Conservation (phyloP, 2,888 invertebrate species). For the Spodoptera exigua region DNA sequence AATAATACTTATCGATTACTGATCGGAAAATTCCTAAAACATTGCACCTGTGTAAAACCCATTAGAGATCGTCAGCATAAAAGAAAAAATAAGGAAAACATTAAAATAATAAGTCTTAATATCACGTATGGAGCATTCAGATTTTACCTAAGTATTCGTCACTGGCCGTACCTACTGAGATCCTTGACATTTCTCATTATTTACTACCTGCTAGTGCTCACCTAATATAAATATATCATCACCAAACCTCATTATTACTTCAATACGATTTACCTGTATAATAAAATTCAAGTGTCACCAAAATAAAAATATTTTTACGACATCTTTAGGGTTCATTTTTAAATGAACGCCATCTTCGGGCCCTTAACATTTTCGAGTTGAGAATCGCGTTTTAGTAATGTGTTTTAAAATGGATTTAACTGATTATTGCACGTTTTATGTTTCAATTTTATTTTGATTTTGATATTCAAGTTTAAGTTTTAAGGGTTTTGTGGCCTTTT, state of each 20-base stretch:
- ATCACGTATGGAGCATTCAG: slow-evolving; percentile 25
- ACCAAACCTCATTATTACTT: slow-evolving; percentile 34
- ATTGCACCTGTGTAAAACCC: slow-evolving; percentile 26
- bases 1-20: background rate
- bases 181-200: slow-evolving; percentile 62
- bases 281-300: slow-evolving; percentile 17
- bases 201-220: slow-evolving; percentile 51
- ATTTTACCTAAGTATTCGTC: slow-evolving; percentile 51
- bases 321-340: slow-evolving; percentile 13
- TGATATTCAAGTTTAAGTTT: background rate
- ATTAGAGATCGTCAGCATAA: slow-evolving; percentile 9
- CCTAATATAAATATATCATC: slow-evolving; percentile 40
- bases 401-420: slow-evolving; percentile 15
- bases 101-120: slow-evolving; percentile 18
- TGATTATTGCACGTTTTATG: slow-evolving; percentile 12
- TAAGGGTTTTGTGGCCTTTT: slow-evolving; percentile 1
- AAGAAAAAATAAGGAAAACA: slow-evolving; percentile 44
- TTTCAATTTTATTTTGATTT: slow-evolving; percentile 22
- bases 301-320: slow-evolving; percentile 18
- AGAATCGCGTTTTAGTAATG: slow-evolving; percentile 4
- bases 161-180: slow-evolving; percentile 43
- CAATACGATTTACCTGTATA: slow-evolving; percentile 30
- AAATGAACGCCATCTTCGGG: slow-evolving; percentile 11
- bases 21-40: slow-evolving; percentile 10
- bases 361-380: slow-evolving; percentile 2